Evolutionary conservation across 2,888 invertebrate species (phyloP).

Genomic region (Ypsolopha scabrella): DNA sequence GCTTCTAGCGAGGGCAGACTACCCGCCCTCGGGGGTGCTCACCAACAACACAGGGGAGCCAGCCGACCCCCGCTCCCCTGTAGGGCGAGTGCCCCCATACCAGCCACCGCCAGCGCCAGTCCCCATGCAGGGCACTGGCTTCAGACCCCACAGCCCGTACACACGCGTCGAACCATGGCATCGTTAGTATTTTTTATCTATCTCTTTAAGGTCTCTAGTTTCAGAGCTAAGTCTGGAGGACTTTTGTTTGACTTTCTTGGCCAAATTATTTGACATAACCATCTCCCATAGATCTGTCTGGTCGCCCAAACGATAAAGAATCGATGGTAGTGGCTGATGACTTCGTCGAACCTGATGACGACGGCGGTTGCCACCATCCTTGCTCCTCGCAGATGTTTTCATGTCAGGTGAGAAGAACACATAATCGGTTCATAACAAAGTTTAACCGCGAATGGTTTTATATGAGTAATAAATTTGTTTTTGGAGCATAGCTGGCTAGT

Average conservation of each 20-base stretch:
- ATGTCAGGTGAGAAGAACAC: constrained; percentile 39
- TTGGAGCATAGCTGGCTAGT: too few relatives aligned
- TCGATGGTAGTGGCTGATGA: constrained; percentile 39
- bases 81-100: constrained; percentile 57
- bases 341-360: constrained; percentile 38
- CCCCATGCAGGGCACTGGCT: constrained; percentile 41
- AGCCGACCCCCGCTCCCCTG: constrained; percentile 45
- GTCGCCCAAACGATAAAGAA: constrained; percentile 18
- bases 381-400: constrained; percentile 46
- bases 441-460: background rate
- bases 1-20: constrained; percentile 31
- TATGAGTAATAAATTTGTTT: too few relatives aligned
- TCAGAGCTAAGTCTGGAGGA: too few relatives aligned
- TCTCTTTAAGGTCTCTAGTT: too few relatives aligned
- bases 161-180: constrained; percentile 47
- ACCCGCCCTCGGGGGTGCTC: constrained; percentile 19
- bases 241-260: too few relatives aligned
- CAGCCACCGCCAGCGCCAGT: constrained; percentile 62
- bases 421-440: background rate
- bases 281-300: too few relatives aligned
- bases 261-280: too few relatives aligned
- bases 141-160: constrained; percentile 44
- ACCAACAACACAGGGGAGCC: constrained; percentile 40
- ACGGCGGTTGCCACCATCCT: constrained; percentile 37
- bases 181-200: constrained; percentile 31